Evolutionary conservation across 1,140 invertebrate species (phyloP).

Genomic region (Calycopis cecrops): DNA sequence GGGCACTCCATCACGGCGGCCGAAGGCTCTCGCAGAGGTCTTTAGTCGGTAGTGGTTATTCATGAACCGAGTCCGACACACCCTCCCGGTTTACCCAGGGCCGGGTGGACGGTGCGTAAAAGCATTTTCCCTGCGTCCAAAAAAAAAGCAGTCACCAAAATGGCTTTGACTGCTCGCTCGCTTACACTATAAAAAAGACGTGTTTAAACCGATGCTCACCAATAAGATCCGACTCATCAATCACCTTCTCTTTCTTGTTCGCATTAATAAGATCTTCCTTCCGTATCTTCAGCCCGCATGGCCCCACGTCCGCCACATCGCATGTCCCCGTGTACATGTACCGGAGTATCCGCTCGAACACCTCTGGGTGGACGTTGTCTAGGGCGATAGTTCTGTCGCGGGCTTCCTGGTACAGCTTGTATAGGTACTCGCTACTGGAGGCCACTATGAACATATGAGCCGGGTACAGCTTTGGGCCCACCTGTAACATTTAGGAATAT

Average conservation of each 20-base stretch:
- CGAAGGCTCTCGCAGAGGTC: no score
- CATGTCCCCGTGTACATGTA: slow-evolving; percentile 83
- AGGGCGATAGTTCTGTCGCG: slow-evolving; percentile 54
- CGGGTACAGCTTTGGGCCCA: slow-evolving; percentile 73
- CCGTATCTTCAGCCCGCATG: slow-evolving; percentile 60
- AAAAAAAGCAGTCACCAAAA: no score
- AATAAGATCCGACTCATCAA: slow-evolving; percentile 35
- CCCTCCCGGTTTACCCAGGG: no score
- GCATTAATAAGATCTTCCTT: slow-evolving; percentile 45
- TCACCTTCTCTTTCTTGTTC: slow-evolving; percentile 41
- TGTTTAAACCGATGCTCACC: slow-evolving; percentile 40
- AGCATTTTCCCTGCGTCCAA: no score
- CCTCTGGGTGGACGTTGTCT: slow-evolving; percentile 75
- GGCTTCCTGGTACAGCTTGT: slow-evolving; percentile 55
- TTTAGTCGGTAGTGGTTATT: no score
- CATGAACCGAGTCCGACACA: no score
- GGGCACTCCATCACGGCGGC: no score
- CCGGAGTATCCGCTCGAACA: slow-evolving; percentile 79
- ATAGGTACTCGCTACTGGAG: slow-evolving; percentile 72
- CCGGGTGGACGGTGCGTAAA: no score
- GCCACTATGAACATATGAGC: slow-evolving; percentile 85
- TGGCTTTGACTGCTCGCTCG: no score
- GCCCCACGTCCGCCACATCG: slow-evolving; percentile 75
- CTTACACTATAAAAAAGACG: no score
- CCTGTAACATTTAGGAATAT: slow-evolving; percentile 40